A percentile compares a stretch with the other conserved stretches of the same genome.
Evolutionary conservation across 2,797 vertebrate genomes (phyloP).

Genomic region (Anomalospiza imberbis): DNA sequence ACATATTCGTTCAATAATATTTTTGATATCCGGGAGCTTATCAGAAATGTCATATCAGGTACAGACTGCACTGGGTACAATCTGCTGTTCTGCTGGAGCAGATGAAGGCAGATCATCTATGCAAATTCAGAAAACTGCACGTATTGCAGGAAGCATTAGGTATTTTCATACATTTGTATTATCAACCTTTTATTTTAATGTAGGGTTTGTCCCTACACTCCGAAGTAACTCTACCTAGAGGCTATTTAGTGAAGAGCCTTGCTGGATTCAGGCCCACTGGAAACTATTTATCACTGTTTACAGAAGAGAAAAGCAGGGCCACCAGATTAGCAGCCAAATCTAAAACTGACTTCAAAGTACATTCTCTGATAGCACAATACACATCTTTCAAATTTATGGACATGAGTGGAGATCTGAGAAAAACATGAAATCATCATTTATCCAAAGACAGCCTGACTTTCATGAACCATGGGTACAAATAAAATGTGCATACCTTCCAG

Average conservation of each 20-base stretch:
- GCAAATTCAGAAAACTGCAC: not conserved
- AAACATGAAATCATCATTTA: not conserved
- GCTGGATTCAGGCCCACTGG: not conserved
- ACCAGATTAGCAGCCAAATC: not conserved
- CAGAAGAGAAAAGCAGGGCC: not conserved
- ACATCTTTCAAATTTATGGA: not conserved
- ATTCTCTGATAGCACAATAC: not conserved
- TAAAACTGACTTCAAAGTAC: not conserved
- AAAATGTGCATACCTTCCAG: not conserved
- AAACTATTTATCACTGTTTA: not conserved
- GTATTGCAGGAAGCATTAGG: not conserved
- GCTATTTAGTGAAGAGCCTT: not conserved
- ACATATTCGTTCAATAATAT: slow-evolving; percentile 4
- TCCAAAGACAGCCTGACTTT: not conserved
- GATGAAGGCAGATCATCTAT: not conserved
- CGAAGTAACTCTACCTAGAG: not conserved
- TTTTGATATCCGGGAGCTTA: slow-evolving; percentile 21
- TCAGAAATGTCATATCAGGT: not conserved
- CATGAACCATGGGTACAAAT: not conserved
- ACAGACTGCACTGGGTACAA: not conserved
- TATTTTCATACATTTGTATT: not conserved
- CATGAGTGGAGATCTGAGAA: not conserved
- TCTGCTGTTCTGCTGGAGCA: not conserved
- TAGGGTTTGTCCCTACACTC: not conserved
- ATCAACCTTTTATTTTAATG: not conserved